phyloP scores from a whole-genome alignment of 2,113 vertebrate genomes.

The Bungarus multicinctus region DNA sequence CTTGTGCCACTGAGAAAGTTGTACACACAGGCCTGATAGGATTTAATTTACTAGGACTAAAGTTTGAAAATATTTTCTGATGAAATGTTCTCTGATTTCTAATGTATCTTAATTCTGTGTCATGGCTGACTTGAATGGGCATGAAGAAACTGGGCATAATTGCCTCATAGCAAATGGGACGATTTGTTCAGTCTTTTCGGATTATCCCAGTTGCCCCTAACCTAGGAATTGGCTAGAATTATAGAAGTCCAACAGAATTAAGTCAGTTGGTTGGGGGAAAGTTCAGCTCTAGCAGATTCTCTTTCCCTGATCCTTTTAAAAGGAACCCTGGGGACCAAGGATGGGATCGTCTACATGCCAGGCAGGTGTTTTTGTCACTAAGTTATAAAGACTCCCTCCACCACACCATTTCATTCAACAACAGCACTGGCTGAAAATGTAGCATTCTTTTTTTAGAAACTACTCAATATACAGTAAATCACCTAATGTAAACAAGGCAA shows the following conservation, averaged over 20 bases:
- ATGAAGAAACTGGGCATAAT: background rate
- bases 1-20: slow-evolving; percentile 34
- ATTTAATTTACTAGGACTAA: background rate
- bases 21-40: background rate
- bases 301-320: background rate
- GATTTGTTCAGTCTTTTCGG: background rate
- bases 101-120: background rate
- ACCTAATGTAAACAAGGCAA: background rate
- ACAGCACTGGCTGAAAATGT: background rate
- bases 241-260: background rate
- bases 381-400: background rate
- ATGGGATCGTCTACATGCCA: background rate
- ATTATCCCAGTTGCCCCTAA: background rate
- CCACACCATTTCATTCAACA: background rate
- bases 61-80: background rate
- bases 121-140: background rate
- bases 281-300: background rate
- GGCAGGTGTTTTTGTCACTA: background rate
- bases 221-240: background rate
- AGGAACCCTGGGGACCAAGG: background rate
- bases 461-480: background rate
- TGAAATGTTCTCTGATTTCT: background rate
- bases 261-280: background rate
- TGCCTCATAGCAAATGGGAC: background rate
- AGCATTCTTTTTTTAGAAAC: background rate